Percentiles rank a stretch among this genome's conserved stretches.
These are phyloP conservation scores for Pachydiplax longipennis DNA, from an alignment of 2,888 invertebrate species.

Conservation along the genomic window DNA sequence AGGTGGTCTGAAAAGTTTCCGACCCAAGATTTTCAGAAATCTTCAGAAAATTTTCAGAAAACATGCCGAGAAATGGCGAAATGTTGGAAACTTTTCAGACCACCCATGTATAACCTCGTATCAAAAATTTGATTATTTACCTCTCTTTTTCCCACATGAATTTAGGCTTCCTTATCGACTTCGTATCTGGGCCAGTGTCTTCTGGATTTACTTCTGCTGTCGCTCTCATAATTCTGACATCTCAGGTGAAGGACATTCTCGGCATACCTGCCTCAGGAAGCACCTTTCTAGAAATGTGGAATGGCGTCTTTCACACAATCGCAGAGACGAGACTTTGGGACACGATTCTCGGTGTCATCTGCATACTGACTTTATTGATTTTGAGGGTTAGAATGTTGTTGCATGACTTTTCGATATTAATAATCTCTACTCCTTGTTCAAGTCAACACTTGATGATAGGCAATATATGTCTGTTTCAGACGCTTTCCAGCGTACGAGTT, in stretches of 20 bases:
- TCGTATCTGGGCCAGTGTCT: conserved; percentile 88
- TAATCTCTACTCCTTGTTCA: too few relatives aligned
- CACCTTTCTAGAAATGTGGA: conserved; percentile 82
- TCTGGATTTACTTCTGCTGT: conserved; percentile 91
- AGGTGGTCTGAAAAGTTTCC: too few relatives aligned
- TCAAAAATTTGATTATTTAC: not conserved
- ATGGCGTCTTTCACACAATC: conserved; percentile 73
- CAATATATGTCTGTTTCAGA: conserved; percentile 58
- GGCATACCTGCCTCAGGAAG: conserved; percentile 75
- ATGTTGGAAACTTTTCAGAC: too few relatives aligned
- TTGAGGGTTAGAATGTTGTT: conserved; percentile 71
- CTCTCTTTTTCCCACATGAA: not conserved
- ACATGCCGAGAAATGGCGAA: too few relatives aligned
- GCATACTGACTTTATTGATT: conserved; percentile 77
- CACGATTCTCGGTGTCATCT: conserved; percentile 75
- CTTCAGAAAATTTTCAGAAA: too few relatives aligned
- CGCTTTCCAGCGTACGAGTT: conserved; percentile 70
- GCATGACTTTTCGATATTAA: not conserved
- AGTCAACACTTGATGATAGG: not conserved
- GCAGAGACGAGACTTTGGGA: conserved; percentile 74
- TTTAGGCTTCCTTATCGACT: conserved; percentile 83
- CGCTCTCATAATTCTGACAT: conserved; percentile 85
- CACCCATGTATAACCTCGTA: not conserved
- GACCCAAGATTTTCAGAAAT: too few relatives aligned
- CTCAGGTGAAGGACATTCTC: conserved; percentile 85